Evolutionary conservation across 2,113 vertebrate species (phyloP).

Genomic region (Miniopterus natalensis): DNA sequence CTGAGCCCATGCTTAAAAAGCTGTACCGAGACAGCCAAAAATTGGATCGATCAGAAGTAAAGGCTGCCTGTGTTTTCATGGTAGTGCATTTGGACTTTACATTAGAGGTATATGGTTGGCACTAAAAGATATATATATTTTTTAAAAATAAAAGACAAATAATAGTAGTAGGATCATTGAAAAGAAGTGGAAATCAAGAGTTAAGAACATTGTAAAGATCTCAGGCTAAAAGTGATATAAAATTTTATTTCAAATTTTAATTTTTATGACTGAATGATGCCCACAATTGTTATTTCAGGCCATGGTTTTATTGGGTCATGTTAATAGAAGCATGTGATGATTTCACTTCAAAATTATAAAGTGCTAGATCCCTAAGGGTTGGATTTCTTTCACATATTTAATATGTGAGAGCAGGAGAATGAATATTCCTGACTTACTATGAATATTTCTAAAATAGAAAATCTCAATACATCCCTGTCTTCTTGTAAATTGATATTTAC

Average conservation of each 20-base stretch:
- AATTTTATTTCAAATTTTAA: neutral
- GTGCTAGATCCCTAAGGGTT: neutral
- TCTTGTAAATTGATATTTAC: neutral
- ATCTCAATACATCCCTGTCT: neutral
- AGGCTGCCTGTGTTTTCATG: neutral
- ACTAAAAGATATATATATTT: neutral
- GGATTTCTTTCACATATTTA: neutral
- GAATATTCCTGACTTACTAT: neutral
- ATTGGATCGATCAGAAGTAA: neutral
- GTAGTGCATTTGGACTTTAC: neutral
- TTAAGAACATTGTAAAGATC: neutral
- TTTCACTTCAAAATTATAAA: constrained; percentile 18
- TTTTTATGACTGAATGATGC: neutral
- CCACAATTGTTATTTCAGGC: neutral
- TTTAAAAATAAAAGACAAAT: neutral
- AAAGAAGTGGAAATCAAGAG: neutral
- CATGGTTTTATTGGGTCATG: neutral
- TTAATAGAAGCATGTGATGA: neutral
- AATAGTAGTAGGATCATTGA: neutral
- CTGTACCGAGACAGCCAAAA: neutral
- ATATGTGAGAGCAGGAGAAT: neutral
- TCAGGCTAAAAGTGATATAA: neutral
- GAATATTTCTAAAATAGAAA: neutral
- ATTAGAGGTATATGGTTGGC: neutral
- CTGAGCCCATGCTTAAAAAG: neutral